A percentile compares a stretch with the other conserved stretches of the same genome.
These are phyloP conservation scores for Sebastes fasciatus DNA, from an alignment of 2,113 vertebrate genomes.

Conservation along the genomic window DNA sequence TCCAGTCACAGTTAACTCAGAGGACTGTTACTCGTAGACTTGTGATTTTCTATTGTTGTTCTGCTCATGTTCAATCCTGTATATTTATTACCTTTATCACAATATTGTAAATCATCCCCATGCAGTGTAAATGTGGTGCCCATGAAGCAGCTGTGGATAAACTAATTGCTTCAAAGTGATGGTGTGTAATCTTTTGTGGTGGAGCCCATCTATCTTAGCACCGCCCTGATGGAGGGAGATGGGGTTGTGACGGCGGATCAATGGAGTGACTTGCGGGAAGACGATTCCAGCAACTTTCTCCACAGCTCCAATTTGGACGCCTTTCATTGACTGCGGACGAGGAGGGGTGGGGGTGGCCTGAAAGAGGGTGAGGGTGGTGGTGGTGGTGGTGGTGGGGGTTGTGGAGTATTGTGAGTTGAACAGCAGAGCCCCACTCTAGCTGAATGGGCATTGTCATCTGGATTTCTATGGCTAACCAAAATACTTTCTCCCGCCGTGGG, in stretches of 20 bases:
- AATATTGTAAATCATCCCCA: neutral
- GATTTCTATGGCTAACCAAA: constrained; percentile 83
- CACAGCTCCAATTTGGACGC: constrained; percentile 63
- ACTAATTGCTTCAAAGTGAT: constrained; percentile 32
- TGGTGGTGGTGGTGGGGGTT: constrained; percentile 35
- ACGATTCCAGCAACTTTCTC: constrained; percentile 66
- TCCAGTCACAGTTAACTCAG: constrained; percentile 68
- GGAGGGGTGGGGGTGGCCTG: constrained; percentile 31
- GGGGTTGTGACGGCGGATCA: constrained; percentile 31
- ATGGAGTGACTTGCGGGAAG: constrained; percentile 68
- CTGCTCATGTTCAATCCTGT: neutral
- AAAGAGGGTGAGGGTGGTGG: constrained; percentile 23
- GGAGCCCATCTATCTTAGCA: constrained; percentile 4
- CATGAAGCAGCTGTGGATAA: constrained; percentile 25
- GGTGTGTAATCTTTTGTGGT: constrained; percentile 34
- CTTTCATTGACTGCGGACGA: constrained; percentile 64
- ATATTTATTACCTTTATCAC: neutral
- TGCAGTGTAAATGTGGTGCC: neutral
- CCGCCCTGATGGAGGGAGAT: constrained; percentile 31
- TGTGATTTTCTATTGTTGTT: constrained; percentile 13
- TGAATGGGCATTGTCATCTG: constrained; percentile 85
- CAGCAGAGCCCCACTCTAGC: constrained; percentile 77
- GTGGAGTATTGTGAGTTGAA: constrained; percentile 76
- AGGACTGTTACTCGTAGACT: constrained; percentile 8
- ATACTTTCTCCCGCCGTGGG: constrained; percentile 79